A percentile compares a stretch with the other conserved stretches of the same genome.
phyloP scores from a whole-genome alignment of 2,797 vertebrate genomes.

The Cheirogaleus major region DNA sequence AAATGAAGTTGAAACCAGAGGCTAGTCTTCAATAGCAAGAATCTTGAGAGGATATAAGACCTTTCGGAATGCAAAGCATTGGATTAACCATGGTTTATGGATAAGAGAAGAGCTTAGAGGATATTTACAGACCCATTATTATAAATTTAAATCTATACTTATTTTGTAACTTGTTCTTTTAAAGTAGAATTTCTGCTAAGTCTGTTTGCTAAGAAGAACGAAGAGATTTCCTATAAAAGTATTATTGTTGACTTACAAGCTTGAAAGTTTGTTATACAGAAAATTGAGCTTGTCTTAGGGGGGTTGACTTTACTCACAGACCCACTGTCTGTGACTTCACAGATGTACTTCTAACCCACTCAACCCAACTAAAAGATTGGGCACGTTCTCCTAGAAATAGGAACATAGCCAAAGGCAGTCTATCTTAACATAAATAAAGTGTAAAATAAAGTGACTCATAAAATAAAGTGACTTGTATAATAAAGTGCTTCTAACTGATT shows the following conservation, averaged over 20 bases:
- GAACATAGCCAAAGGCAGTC: neutral
- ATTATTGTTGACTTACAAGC: neutral
- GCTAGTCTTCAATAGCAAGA: neutral
- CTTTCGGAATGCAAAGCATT: neutral
- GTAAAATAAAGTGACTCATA: neutral
- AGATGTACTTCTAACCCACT: neutral
- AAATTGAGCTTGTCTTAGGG: neutral
- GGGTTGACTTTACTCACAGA: neutral
- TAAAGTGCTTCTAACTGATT: neutral
- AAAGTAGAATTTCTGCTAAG: conserved; percentile 41
- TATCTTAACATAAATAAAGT: neutral
- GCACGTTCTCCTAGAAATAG: neutral
- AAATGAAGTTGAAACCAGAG: conserved; percentile 50
- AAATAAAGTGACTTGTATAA: neutral
- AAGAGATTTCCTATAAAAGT: conserved; percentile 14
- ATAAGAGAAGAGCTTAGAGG: conserved; percentile 29
- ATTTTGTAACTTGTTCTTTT: neutral
- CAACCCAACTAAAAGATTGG: neutral
- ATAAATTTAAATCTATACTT: conserved; percentile 39
- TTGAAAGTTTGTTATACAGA: neutral
- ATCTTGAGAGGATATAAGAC: neutral
- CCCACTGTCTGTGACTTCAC: neutral
- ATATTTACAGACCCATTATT: conserved; percentile 41
- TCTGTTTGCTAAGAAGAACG: conserved; percentile 36
- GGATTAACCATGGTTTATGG: conserved; percentile 38